phyloP scores from a whole-genome alignment of 2,113 vertebrate species.

The Aptenodytes patagonicus region DNA sequence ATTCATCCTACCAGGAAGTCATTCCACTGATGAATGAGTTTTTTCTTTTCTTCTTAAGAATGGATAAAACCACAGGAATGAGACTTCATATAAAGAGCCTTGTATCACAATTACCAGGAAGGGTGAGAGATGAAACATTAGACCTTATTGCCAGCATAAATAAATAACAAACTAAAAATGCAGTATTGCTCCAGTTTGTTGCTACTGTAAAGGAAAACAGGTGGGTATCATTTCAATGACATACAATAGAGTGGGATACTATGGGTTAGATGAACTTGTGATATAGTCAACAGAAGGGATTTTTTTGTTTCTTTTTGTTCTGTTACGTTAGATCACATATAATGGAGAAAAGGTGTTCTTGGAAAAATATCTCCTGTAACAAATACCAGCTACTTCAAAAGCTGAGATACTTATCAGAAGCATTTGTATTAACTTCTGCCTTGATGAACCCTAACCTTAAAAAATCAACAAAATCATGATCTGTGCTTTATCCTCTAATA shows the following conservation, averaged over 20 bases:
- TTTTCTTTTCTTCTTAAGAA: conserved; percentile 41
- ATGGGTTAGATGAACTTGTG: not conserved
- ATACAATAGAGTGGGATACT: not conserved
- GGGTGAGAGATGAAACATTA: conserved; percentile 36
- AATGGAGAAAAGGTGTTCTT: not conserved
- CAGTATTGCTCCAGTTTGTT: not conserved
- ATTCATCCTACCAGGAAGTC: conserved; percentile 30
- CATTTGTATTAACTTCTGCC: not conserved
- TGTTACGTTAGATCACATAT: not conserved
- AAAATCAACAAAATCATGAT: not conserved
- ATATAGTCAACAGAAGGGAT: not conserved
- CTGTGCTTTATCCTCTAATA: not conserved
- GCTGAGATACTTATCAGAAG: not conserved
- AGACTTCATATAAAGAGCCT: not conserved
- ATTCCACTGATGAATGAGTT: conserved; percentile 14
- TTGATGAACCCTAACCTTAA: not conserved
- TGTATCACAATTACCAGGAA: conserved; percentile 49
- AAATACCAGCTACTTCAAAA: not conserved
- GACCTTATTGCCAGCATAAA: conserved; percentile 7
- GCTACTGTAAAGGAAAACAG: not conserved
- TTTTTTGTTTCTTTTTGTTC: not conserved
- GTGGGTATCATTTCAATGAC: not conserved
- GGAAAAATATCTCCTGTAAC: not conserved
- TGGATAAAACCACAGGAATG: conserved; percentile 58
- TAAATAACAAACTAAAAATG: not conserved